Evolutionary conservation across 2,888 invertebrate genomes (phyloP).

Genomic region (Caenorhabditis virilis): DNA sequence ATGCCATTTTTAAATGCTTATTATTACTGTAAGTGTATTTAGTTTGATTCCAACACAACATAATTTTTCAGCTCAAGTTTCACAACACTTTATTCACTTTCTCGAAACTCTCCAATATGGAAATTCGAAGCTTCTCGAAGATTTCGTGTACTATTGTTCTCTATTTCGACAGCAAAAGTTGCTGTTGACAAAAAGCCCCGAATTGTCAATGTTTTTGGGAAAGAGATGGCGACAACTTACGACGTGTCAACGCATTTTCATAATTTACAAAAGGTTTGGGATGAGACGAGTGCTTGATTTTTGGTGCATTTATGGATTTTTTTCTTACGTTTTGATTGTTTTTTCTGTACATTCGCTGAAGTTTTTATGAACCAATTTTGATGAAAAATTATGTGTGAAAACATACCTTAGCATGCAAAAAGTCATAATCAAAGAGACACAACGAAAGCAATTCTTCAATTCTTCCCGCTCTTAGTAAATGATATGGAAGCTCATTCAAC

Average conservation of each 20-base stretch:
- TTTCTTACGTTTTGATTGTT: neutral
- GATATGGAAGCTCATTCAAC: conserved; percentile 88
- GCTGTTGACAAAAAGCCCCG: neutral
- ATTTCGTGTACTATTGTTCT: neutral
- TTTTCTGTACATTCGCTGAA: too few species aligned
- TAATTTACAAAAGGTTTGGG: conserved; percentile 9
- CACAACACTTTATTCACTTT: too few species aligned
- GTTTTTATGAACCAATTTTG: neutral
- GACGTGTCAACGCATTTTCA: conserved; percentile 3
- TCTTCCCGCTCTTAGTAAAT: conserved; percentile 86
- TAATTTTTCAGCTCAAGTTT: too few species aligned
- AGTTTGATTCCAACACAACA: too few species aligned
- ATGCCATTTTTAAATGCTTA: too few species aligned
- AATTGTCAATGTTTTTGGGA: conserved; percentile 1
- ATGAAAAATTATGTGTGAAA: neutral
- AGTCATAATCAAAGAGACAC: conserved; percentile 94
- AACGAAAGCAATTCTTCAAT: conserved; percentile 87
- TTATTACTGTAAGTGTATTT: too few species aligned
- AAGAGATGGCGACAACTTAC: neutral
- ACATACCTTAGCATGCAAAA: conserved; percentile 85
- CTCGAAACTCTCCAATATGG: too few species aligned
- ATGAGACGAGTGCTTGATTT: neutral
- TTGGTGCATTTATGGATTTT: neutral
- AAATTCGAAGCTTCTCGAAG: too few species aligned
- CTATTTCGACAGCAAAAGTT: conserved; percentile 3